phyloP scores from a whole-genome alignment of 2,113 vertebrate species.

The Poicephalus gulielmi region DNA sequence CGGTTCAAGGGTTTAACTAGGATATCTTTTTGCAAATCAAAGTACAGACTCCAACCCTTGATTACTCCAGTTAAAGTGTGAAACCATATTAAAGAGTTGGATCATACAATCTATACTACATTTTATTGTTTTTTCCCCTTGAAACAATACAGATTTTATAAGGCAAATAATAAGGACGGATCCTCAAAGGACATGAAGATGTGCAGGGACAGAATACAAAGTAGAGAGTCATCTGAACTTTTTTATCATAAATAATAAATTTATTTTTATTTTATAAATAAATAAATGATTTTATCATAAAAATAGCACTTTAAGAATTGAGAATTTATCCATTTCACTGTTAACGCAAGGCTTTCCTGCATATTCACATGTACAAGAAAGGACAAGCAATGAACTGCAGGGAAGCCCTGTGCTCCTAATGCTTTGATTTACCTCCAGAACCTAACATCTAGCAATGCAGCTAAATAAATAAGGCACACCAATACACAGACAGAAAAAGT shows the following conservation, averaged over 20 bases:
- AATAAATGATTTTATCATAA: neutral
- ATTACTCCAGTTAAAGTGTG: conserved; percentile 34
- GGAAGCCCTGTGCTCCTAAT: neutral
- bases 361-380: neutral
- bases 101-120: conserved; percentile 20
- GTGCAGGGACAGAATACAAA: neutral
- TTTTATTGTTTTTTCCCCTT: neutral
- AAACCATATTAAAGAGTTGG: conserved; percentile 24
- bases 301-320: neutral
- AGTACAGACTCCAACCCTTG: conserved; percentile 13
- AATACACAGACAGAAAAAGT: neutral
- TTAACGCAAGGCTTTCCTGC: neutral
- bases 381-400: neutral
- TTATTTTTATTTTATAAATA: too few relatives aligned
- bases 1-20: neutral
- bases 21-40: conserved; percentile 37
- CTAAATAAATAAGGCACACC: neutral
- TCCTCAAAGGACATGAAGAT: neutral
- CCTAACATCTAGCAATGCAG: neutral
- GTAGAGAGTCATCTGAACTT: neutral
- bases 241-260: neutral
- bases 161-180: neutral
- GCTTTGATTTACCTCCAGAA: conserved; percentile 14
- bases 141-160: conserved; percentile 21
- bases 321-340: neutral